Evolutionary conservation across 37 sponge, comb jelly and placozoan genomes (phyloP), one percentile per base, ranked within the genome.

Genomic region (Ephydatia muelleri): DNA sequence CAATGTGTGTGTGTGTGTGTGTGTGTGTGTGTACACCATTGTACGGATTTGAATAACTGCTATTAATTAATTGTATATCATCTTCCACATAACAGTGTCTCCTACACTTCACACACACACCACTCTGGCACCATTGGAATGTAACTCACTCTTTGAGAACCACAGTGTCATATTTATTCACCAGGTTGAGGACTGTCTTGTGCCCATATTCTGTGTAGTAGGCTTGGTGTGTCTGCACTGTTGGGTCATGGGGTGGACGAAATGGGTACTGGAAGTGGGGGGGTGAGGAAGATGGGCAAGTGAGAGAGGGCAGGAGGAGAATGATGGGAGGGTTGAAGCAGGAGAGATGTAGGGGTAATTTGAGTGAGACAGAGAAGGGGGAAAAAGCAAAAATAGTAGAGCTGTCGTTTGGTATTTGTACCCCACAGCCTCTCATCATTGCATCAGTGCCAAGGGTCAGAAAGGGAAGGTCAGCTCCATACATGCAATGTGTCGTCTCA

Each of bases 261-360:
- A 21, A 57, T 57, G 57, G 57, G 19, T 57, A 57, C 57, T 57
- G 57, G 43, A 57, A 21, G 19, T 14, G 19, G 57, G 16, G 57
- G 21, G 86, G 25, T 22, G 22, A 31, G 33, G 78, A 83, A 26
- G 73, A 85, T 0, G 31, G 39, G 19, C 72, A 77, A 21, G 86
- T 81, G 0, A 82, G 49, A 0, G 77, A 19, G 47, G 68, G 47
- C 65, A 57, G 73, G 5, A 75, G 68, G 14, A 65, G 33, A 21
- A 21, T 1, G 19, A 12, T 43, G 78, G 13, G 64, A 14, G 49
- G 30, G 47, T 8, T 0, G 12, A 57, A n/a, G 49, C 2, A n/a
- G 43, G 39, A n/a, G 77, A 34, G 77, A 3, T 2, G 35, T 0
- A 36, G 43, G 43, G 39, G 26, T 8, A 19, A 68, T 4, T 5